These are phyloP conservation scores for Aythya fuligula DNA, from an alignment of 2,797 vertebrate genomes.

Conservation along the genomic window DNA sequence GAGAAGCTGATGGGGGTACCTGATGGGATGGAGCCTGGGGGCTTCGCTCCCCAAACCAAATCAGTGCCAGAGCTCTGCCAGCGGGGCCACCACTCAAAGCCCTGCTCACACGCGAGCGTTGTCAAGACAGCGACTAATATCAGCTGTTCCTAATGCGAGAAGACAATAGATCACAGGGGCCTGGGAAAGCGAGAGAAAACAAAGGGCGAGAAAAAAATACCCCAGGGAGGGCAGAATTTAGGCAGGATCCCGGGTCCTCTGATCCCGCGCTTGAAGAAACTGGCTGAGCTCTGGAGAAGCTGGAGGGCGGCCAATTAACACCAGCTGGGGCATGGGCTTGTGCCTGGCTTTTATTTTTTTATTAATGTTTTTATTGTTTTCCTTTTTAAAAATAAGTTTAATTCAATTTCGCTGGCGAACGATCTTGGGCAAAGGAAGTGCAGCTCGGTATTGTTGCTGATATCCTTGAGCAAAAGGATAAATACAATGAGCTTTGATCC, in stretches of 20 bases:
- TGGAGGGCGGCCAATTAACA: not conserved
- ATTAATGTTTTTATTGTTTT: not conserved
- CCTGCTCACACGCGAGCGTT: not conserved
- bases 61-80: not conserved
- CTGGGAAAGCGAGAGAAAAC: not conserved
- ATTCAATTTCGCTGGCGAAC: not conserved
- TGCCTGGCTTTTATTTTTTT: not conserved
- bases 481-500: conserved; percentile 24
- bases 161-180: conserved; percentile 2
- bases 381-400: not conserved
- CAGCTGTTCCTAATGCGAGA: not conserved
- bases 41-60: not conserved
- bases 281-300: not conserved
- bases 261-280: not conserved
- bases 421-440: not conserved
- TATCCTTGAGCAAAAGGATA: not conserved
- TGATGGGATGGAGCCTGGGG: not conserved
- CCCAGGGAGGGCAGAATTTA: not conserved
- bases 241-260: not conserved
- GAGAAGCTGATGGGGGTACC: rapidly evolving
- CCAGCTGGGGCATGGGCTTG: not conserved
- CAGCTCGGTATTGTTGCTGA: not conserved
- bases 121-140: not conserved
- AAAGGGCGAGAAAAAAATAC: not conserved
- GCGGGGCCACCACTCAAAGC: not conserved